Evolutionary conservation across 2,797 vertebrate species (phyloP), one percentile per base, ranked within the genome.

Genomic region (Tadarida brasiliensis): DNA sequence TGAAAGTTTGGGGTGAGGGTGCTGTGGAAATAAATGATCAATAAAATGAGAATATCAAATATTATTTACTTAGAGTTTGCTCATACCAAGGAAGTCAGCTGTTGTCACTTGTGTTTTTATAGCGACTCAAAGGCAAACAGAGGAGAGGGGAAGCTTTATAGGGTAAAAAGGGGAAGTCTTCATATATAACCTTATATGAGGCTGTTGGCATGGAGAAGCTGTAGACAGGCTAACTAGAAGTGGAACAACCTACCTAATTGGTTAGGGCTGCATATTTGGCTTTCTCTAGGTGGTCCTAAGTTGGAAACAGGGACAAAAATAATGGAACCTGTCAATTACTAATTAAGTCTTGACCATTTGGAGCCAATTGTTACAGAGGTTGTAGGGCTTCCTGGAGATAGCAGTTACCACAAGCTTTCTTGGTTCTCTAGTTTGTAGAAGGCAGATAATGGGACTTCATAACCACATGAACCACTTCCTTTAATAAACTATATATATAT

Each of bases 1-100:
- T 3, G 12, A 4, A 33, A 0, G 10, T 61, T 54, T 16, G 14
- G 0, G 2, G 2, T 12, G 10, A 73, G 9, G 26, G 33, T 30
- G 61, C 7, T 51, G 7, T 82, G 44, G 5, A 73, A 56, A 86
- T 77, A 82, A 90, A 30, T 39, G 33, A 61, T 7, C 4, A 82
- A 61, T 1, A 33, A 54, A 74, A 90, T 44, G 8, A 90, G n/a
- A 35, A 68, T 8, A 47, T 22, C 7, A 57, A 54, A 85, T 26
- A 20, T 30, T 76, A 56, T 76, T 57, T 65, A 76, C 22, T 93
- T 17, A 86, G 47, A 73, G 7, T 1, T 82, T 82, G 7, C 9
- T n/a, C 19, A 56, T 78, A 67, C 19, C 10, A 68, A 54, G 28
- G 26, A 56, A 24, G 19, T 78, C 35, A n/a, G 28, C 4, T 28